phyloP scores from a whole-genome alignment of 2,888 invertebrate genomes.

The Empis stercorea region DNA sequence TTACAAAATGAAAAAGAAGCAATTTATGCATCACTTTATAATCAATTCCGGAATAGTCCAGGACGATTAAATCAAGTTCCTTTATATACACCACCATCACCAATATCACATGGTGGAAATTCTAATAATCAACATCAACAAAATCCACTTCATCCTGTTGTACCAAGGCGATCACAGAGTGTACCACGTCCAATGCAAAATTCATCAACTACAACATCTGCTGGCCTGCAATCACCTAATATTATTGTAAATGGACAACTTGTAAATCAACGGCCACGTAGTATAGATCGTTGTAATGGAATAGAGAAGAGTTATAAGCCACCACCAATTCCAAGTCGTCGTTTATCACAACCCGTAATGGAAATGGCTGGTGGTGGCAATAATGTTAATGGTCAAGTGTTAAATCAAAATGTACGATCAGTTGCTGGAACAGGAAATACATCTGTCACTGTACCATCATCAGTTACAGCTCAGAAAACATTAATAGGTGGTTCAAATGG shows the following conservation, averaged over 20 bases:
- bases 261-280: conserved; percentile 26
- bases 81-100: conserved; percentile 15
- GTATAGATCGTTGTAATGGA: conserved; percentile 31
- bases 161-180: conserved; percentile 34
- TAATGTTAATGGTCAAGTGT: conserved; percentile 5
- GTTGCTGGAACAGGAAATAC: conserved; percentile 15
- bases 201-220: conserved; percentile 10
- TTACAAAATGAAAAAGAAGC: conserved; percentile 33
- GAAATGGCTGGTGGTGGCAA: background rate
- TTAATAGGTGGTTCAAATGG: background rate
- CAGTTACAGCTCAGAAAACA: conserved; percentile 1
- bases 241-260: conserved; percentile 12
- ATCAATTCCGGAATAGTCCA: conserved; percentile 30
- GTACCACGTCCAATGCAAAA: conserved; percentile 26
- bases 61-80: conserved; percentile 17
- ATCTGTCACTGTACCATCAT: conserved; percentile 11
- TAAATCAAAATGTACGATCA: conserved; percentile 9
- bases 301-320: conserved; percentile 22
- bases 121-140: conserved; percentile 1
- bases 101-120: conserved; percentile 6
- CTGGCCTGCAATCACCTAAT: conserved; percentile 5
- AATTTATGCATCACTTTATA: conserved; percentile 29
- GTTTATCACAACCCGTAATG: conserved; percentile 16
- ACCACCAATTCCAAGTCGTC: conserved; percentile 31
- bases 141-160: conserved; percentile 19